Percentiles rank a stretch among this genome's conserved stretches.
phyloP scores from a whole-genome alignment of 2,113 vertebrate genomes.

The Rattus norvegicus region DNA sequence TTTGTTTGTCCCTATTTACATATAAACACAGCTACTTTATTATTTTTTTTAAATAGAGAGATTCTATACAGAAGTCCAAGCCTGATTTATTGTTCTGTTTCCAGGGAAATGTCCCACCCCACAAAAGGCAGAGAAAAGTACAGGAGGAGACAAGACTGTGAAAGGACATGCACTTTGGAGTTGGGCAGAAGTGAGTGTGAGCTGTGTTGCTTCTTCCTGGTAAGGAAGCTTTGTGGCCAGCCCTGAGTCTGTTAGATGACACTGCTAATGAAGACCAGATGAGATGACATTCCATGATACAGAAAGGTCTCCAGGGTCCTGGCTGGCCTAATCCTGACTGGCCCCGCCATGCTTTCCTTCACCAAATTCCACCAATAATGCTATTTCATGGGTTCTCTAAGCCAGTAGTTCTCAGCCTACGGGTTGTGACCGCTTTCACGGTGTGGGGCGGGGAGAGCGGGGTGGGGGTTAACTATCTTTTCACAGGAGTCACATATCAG shows the following conservation, averaged over 20 bases:
- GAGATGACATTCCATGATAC: not conserved
- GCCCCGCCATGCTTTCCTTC: not conserved
- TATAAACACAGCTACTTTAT: not conserved
- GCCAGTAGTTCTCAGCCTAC: not conserved
- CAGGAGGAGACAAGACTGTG: not conserved
- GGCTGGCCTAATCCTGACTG: not conserved
- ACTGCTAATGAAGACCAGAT: not conserved
- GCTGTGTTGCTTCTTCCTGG: not conserved
- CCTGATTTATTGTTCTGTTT: constrained; percentile 1
- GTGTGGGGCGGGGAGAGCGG: too few species aligned
- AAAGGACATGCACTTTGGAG: not conserved
- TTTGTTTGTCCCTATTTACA: not conserved
- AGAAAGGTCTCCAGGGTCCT: not conserved
- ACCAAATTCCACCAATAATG: not conserved
- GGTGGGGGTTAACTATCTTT: not conserved
- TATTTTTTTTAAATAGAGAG: not conserved
- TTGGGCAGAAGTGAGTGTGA: not conserved
- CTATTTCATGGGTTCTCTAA: not conserved
- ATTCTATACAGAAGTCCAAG: constrained; percentile 29
- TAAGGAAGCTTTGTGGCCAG: not conserved
- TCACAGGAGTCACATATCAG: not conserved
- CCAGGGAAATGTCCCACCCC: not conserved
- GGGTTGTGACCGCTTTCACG: not conserved
- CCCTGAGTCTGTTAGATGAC: not conserved
- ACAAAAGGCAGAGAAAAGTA: not conserved